A percentile compares a stretch with the other conserved stretches of the same genome.
Evolutionary conservation across 2,888 invertebrate genomes (phyloP).

Genomic region (Leucania comma): DNA sequence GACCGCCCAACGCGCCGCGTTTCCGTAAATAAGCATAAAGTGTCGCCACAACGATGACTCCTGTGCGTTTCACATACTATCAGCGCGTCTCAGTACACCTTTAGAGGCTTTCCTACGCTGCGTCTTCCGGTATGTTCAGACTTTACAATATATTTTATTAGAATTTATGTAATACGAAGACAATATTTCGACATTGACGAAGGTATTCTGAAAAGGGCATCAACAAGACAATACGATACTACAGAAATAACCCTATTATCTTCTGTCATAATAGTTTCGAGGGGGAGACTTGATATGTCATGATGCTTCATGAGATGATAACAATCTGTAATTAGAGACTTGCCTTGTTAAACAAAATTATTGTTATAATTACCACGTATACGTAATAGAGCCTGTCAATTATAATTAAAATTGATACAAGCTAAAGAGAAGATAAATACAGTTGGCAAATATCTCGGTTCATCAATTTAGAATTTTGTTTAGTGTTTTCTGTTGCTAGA

Average conservation of each 20-base stretch:
- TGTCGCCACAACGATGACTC: no score
- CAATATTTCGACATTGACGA: no score
- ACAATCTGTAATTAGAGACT: conserved; percentile 19
- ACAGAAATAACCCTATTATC: neutral
- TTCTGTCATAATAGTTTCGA: neutral
- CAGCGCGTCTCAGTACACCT: no score
- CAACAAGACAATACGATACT: neutral
- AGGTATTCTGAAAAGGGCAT: neutral
- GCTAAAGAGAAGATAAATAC: conserved; percentile 3
- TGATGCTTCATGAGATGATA: neutral
- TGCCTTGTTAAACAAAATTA: conserved; percentile 33
- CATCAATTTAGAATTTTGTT: neutral
- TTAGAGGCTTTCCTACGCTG: no score
- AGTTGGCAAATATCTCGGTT: neutral
- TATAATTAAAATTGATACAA: conserved; percentile 24
- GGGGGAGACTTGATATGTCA: neutral
- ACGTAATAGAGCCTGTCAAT: conserved; percentile 27
- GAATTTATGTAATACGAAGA: no score
- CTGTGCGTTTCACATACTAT: no score
- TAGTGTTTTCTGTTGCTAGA: no score
- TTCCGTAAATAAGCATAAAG: no score
- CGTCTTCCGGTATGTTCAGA: no score
- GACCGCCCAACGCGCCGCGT: no score
- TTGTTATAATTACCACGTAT: conserved; percentile 61
- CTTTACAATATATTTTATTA: no score